Base-by-base conservation (phyloP, 2,888 invertebrate species). In the Caenorhabditis sp. region DNA sequence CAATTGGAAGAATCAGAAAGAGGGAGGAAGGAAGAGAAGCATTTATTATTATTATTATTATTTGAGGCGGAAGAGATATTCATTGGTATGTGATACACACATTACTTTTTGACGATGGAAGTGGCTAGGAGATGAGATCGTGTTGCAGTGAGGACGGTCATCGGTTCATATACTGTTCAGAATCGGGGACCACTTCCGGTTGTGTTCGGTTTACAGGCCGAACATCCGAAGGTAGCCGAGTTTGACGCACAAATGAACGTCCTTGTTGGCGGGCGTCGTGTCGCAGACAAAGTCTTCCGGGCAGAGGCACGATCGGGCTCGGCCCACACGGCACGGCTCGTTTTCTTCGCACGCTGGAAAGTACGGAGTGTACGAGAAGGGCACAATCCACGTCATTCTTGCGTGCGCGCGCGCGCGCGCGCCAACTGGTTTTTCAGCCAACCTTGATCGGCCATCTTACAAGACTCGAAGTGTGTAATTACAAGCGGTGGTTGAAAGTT, bases 301-400 rank as follows among this genome's bases (percentile, higher is more conserved):
- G 41, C 79, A 80, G n/a, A 80, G 52, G 20, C 79, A 80, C 8
- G 65, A 72, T 24, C 79, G 58, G 13, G 55, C 11, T 30, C 79
- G 68, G 24, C 63, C 48, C 3, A 68, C n/a, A 15, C 77, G 73
- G 39, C 79, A 80, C 15, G 73, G 65, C 32, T 77, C 79, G 39
- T 63, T 70, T 8, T 68, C 66, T 4, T 70, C 74, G 62, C 79
- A 80, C 2, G 76, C 79, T 80, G 70, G 39, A 75, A 62, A 22
- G 17, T 11, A 43, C 17, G 11, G 6, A 39, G 20, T 35, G 52
- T 52, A 27, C 52, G 35, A 7, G 22, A 32, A n/a, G 3, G 39
- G 24, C 24, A 37, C 22, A 37, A 53, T 22, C 37, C 37, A 39
- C 24, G 24, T 32, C 37, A 37, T n/a, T n/a, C n/a, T n/a, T n/a